Conservation (phyloP, 2,113 vertebrate species). For the Neofelis nebulosa region DNA sequence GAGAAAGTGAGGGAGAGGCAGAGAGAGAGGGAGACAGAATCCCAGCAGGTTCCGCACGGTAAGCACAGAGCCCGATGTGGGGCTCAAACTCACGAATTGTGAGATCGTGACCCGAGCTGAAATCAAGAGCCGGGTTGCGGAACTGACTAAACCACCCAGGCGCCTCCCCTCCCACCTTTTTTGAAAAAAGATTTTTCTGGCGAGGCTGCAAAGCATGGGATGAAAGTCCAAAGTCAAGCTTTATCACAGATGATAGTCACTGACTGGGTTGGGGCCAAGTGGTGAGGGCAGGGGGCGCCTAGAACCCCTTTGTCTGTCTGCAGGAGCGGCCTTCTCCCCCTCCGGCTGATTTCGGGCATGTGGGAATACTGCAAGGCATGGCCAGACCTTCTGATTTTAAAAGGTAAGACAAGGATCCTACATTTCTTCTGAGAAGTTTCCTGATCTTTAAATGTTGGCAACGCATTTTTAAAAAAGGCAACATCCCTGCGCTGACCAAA, state of each 20-base stretch:
- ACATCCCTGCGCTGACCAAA: background rate
- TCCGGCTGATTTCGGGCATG: background rate
- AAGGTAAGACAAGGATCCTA: background rate
- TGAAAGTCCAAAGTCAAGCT: background rate
- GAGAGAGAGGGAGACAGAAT: too few relatives aligned
- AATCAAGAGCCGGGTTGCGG: too few relatives aligned
- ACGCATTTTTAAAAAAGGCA: background rate
- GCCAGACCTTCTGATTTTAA: background rate
- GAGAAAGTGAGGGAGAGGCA: too few relatives aligned
- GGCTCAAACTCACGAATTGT: too few relatives aligned
- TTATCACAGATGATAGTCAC: background rate
- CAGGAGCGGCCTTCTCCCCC: background rate
- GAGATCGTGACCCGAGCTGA: too few relatives aligned
- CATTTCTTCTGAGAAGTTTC: constrained; percentile 16
- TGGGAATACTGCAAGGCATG: background rate
- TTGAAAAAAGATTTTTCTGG: background rate
- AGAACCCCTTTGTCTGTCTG: background rate
- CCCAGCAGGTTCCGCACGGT: too few relatives aligned
- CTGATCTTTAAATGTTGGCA: background rate
- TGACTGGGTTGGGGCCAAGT: too few relatives aligned
- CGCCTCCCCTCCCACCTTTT: background rate
- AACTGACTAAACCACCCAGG: too few relatives aligned
- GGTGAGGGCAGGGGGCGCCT: accelerated
- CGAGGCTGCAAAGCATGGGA: background rate
- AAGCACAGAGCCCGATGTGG: too few relatives aligned